These are phyloP conservation scores for Gastrophysa polygoni DNA, from an alignment of 2,888 invertebrate species.

Conservation along the genomic window DNA sequence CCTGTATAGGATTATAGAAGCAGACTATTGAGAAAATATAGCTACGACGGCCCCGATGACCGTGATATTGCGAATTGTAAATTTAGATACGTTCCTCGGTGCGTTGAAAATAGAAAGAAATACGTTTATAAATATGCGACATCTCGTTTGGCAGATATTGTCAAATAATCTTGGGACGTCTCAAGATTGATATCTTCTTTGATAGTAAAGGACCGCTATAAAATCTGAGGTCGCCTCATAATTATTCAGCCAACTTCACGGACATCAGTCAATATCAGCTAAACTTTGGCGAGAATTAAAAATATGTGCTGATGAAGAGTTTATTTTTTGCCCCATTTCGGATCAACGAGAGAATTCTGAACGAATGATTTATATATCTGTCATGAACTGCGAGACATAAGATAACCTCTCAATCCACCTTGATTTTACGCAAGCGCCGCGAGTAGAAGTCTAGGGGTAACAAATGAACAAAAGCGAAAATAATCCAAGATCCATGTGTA, in stretches of 20 bases:
- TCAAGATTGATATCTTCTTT: constrained; percentile 7
- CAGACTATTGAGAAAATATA: background rate
- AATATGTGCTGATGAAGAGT: too few relatives aligned
- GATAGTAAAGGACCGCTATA: background rate
- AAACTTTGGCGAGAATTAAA: too few relatives aligned
- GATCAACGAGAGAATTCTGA: too few relatives aligned
- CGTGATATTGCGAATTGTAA: constrained; percentile 1
- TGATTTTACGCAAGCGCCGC: too few relatives aligned
- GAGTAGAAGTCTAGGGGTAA: too few relatives aligned
- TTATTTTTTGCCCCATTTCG: too few relatives aligned
- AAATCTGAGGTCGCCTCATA: background rate
- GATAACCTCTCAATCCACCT: too few relatives aligned
- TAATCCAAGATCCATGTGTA: too few relatives aligned
- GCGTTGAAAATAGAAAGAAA: background rate
- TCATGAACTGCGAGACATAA: too few relatives aligned
- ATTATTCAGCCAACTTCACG: background rate
- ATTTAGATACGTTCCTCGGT: background rate
- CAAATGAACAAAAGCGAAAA: too few relatives aligned
- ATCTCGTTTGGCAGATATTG: constrained; percentile 9
- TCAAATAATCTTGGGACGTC: constrained; percentile 3
- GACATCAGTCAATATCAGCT: too few relatives aligned
- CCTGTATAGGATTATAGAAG: background rate
- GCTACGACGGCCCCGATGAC: background rate
- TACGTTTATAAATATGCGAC: constrained; percentile 3
- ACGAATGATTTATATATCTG: too few relatives aligned